Conservation (phyloP, 64 coral and sea anemone species). For the Dendronephthya gigantea region DNA sequence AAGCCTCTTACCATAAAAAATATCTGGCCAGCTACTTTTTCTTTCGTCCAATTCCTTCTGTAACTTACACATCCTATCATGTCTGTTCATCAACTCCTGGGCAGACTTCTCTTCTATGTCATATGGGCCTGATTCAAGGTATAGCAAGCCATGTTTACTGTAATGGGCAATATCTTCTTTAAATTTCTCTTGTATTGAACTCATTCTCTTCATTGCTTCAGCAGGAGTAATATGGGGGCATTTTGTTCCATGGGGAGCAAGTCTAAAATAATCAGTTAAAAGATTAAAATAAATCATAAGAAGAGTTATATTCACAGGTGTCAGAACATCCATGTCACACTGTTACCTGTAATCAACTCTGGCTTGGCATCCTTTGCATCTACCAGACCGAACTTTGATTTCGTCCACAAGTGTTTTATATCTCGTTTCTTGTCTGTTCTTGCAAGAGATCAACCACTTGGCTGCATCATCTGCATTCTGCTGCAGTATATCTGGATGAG, state of each 20-base stretch:
- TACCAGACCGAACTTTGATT: constrained; percentile 58
- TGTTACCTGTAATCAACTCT: constrained; percentile 76
- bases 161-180: constrained; percentile 85
- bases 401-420: constrained; percentile 71
- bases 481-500: constrained; percentile 78
- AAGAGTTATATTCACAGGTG: no score
- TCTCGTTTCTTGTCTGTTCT: constrained; percentile 84
- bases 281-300: not conserved
- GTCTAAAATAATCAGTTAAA: not conserved
- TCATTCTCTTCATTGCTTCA: constrained; percentile 37
- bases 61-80: constrained; percentile 68
- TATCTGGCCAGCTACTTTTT: constrained; percentile 76
- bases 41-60: constrained; percentile 49
- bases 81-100: constrained; percentile 74
- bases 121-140: constrained; percentile 67
- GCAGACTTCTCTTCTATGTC: constrained; percentile 84
- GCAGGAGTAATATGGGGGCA: constrained; percentile 74
- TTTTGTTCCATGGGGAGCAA: not conserved
- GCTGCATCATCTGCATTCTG: constrained; percentile 83
- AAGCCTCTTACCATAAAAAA: constrained; percentile 52
- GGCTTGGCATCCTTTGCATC: constrained; percentile 86
- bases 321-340: no score
- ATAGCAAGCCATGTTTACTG: constrained; percentile 68
- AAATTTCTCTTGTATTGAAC: constrained; percentile 66
- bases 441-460: constrained; percentile 95